Conservation (phyloP, 2,797 vertebrate genomes). For the Natrix natrix region DNA sequence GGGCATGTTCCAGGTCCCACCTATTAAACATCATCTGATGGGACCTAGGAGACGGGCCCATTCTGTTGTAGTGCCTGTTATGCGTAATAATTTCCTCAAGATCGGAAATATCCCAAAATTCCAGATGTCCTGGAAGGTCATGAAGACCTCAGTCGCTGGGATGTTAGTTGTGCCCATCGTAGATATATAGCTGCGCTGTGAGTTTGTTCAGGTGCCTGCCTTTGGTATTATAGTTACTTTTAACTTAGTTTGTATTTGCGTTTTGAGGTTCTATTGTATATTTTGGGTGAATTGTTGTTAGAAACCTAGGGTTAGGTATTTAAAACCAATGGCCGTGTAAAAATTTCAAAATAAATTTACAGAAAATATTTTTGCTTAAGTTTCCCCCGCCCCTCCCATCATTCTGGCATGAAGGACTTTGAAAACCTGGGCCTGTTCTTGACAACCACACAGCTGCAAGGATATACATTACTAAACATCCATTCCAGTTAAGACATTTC, state of each 20-base stretch:
- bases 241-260: not conserved
- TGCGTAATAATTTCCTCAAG: not conserved
- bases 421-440: not conserved
- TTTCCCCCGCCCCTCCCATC: no score
- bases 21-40: not conserved
- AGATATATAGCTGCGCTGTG: not conserved
- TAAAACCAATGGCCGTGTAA: not conserved
- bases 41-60: not conserved
- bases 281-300: not conserved
- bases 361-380: not conserved
- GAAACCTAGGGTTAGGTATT: not conserved
- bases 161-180: not conserved
- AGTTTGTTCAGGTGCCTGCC: not conserved
- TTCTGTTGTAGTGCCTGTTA: not conserved
- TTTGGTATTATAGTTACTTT: not conserved
- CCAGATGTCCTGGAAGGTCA: not conserved
- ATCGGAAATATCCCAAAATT: not conserved
- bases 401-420: not conserved
- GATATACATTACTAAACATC: not conserved
- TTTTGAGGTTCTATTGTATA: not conserved
- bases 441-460: not conserved
- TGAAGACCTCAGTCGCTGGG: not conserved
- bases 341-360: not conserved
- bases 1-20: not conserved
- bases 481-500: not conserved